phyloP scores from a whole-genome alignment of 2,888 invertebrate species.

The Lepidocyrtinus sp. region DNA sequence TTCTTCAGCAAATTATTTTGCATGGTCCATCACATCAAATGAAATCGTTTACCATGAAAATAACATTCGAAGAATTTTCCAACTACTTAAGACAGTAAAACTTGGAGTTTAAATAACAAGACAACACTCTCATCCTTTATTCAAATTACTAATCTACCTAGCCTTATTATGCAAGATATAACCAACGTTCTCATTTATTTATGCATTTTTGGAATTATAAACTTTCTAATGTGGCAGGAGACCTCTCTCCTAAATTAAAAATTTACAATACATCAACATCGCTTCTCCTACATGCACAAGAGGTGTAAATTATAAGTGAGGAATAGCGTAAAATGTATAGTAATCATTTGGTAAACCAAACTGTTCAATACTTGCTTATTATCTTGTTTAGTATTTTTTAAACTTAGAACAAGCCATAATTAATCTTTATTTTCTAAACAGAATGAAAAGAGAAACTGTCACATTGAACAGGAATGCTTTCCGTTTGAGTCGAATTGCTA shows the following conservation, averaged over 20 bases:
- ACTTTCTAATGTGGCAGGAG: background rate
- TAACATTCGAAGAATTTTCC: too few species aligned
- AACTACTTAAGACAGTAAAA: too few species aligned
- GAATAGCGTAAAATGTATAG: background rate
- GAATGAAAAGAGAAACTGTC: background rate
- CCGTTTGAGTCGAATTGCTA: constrained; percentile 2
- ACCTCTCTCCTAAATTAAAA: too few species aligned
- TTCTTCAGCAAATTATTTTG: background rate
- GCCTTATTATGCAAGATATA: background rate
- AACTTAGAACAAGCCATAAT: too few species aligned
- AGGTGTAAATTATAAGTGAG: too few species aligned
- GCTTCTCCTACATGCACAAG: too few species aligned
- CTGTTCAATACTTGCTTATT: constrained; percentile 1
- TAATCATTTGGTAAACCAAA: background rate
- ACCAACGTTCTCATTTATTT: background rate
- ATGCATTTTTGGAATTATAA: background rate
- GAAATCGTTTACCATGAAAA: background rate
- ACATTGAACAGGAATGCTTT: background rate
- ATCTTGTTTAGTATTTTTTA: background rate
- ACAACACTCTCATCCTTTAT: too few species aligned
- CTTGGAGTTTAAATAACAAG: too few species aligned
- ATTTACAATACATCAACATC: too few species aligned
- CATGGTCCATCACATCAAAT: constrained; percentile 9
- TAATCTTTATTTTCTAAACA: too few species aligned
- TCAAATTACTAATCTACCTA: background rate